These are phyloP conservation scores for Rhagium mordax DNA, from an alignment of 2,888 invertebrate species.

Conservation along the genomic window DNA sequence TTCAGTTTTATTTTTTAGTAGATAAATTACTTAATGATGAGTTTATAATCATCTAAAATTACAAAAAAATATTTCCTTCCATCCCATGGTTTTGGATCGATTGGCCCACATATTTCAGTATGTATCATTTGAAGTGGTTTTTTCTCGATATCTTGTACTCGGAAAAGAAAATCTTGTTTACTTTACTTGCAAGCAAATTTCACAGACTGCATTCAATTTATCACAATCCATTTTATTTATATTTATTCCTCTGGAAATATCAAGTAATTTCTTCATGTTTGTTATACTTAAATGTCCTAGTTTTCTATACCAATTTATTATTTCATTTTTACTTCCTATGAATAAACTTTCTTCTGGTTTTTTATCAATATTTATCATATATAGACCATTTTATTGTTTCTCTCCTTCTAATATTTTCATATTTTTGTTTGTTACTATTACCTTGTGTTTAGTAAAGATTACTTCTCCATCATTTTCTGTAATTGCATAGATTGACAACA, in stretches of 20 bases:
- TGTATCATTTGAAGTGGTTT: too few species aligned
- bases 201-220: not conserved
- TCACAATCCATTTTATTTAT: slow-evolving; percentile 21
- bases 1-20: too few species aligned
- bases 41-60: too few species aligned
- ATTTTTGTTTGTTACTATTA: slow-evolving; percentile 46
- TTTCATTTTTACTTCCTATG: slow-evolving; percentile 5
- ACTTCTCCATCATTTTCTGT: slow-evolving; percentile 55
- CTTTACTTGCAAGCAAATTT: too few species aligned
- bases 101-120: too few species aligned
- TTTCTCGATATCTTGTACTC: too few species aligned
- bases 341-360: not conserved
- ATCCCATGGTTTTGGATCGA: too few species aligned
- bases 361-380: not conserved
- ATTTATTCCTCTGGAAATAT: slow-evolving; percentile 35
- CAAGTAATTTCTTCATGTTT: slow-evolving; percentile 38
- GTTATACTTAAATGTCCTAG: slow-evolving; percentile 34
- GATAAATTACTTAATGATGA: too few species aligned
- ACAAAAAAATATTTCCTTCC: too few species aligned
- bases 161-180: too few species aligned
- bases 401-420: slow-evolving; percentile 41
- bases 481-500: slow-evolving; percentile 55
- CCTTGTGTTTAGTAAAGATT: slow-evolving; percentile 47
- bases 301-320: slow-evolving; percentile 31
- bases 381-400: slow-evolving; percentile 33